Percentiles rank a stretch among this genome's conserved stretches.
phyloP scores from a whole-genome alignment of 2,797 vertebrate species.

The Adelosebastes latens region DNA sequence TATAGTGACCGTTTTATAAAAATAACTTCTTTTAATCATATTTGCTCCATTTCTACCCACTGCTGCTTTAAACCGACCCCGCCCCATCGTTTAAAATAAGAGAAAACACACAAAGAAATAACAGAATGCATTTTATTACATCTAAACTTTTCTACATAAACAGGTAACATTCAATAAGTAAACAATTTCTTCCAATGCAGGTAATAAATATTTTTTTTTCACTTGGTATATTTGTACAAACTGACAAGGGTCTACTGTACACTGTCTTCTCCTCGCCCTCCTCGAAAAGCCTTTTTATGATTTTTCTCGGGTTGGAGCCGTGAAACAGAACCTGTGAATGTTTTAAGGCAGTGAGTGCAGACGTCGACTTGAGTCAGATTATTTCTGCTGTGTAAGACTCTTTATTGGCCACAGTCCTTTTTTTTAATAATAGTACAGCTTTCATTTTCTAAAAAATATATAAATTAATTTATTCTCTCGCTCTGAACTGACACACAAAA shows the following conservation, averaged over 20 bases:
- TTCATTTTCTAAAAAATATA: slow-evolving; percentile 83
- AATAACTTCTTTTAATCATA: too few relatives aligned
- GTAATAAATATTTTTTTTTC: slow-evolving; percentile 98
- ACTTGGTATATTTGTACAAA: slow-evolving; percentile 98
- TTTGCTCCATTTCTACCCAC: too few relatives aligned
- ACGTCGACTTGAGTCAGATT: slow-evolving; percentile 80
- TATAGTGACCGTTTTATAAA: too few relatives aligned
- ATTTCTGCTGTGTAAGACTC: slow-evolving; percentile 68
- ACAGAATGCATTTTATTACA: slow-evolving; percentile 98
- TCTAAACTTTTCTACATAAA: slow-evolving; percentile 99
- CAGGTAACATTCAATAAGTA: slow-evolving; percentile 99
- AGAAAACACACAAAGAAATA: slow-evolving; percentile 59
- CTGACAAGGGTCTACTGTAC: slow-evolving; percentile 95
- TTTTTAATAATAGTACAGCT: slow-evolving; percentile 72
- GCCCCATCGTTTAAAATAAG: not conserved
- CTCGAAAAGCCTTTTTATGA: slow-evolving; percentile 85
- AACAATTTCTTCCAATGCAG: slow-evolving; percentile 98
- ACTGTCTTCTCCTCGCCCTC: slow-evolving; percentile 79
- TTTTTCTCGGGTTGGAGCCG: slow-evolving; percentile 88
- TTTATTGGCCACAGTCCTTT: slow-evolving; percentile 73
- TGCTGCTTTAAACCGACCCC: too few relatives aligned
- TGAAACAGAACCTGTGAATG: slow-evolving; percentile 88
- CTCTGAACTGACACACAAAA: slow-evolving; percentile 73
- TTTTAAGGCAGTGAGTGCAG: slow-evolving; percentile 99
- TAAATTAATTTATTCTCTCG: slow-evolving; percentile 79